Base-by-base conservation (phyloP, 2,888 invertebrate genomes). In the Drosophila nr. perissopoda region DNA sequence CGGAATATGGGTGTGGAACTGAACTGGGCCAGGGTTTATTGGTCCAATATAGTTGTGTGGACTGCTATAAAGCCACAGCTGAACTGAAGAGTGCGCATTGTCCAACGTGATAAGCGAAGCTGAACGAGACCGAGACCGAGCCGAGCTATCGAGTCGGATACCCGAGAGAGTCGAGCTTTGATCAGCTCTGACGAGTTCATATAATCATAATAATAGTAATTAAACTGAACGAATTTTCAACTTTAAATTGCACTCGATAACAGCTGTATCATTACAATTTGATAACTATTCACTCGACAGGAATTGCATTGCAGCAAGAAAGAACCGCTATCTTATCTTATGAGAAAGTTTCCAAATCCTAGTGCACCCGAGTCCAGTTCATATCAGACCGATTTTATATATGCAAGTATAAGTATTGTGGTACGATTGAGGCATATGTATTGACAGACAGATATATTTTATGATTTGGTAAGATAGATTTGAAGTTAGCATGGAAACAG, bases 51-150 rank as follows among this genome's bases (percentile, higher is more conserved):
- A 13, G 29, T 25, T 11, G 18, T 33, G 11, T 13, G 13, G 33
- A 56, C 65, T 18, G 66, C 57, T 6, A 1, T 54, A 36, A 29
- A 60, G 48, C 59, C 21, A 18, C 31, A 25, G 45, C 48, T 52
- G 18, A 68, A 64, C 77, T 68, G 63, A 27, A n/a, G 31, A 11
- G 33, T 34, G 33, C 25, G 48, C 38, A 48, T 52, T 49, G 38
- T 51, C 42, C 62, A 62, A 29, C 40, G 10, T 42, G 62, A 48
- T 54, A 76, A 62, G 61, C 57, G 21, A 58, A 65, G n/a, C 58
- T 11, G 13, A 48, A 45, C 45, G 33, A 61, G 38, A 36, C 42
- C 36, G 34, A 18, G 34, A 31, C 33, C 38, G 36, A 18, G 36
- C 18, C n/a, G 33, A 18, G 27, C 36, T 53, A n/a, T 29, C 49